Percentiles rank a stretch among this genome's conserved stretches.
These are phyloP conservation scores for Bicyclus anynana DNA, from an alignment of 1,140 invertebrate species.

Conservation along the genomic window DNA sequence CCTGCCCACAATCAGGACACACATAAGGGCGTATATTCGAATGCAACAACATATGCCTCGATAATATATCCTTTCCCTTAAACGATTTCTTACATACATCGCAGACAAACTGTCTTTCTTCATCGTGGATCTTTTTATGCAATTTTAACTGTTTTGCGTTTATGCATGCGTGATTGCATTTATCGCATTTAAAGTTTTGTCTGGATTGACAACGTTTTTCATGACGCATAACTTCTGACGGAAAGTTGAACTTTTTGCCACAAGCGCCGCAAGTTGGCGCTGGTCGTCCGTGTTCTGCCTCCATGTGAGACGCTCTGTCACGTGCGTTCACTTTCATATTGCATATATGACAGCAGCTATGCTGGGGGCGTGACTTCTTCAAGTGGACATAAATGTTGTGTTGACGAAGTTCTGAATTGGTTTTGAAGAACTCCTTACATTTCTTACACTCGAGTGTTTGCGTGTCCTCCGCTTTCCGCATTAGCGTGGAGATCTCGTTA, in stretches of 20 bases:
- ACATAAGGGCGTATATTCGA: background rate
- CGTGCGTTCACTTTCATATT: conserved; percentile 25
- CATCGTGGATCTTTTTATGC: background rate
- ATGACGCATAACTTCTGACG: conserved; percentile 30
- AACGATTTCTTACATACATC: background rate
- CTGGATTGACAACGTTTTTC: too few species aligned
- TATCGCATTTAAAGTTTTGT: background rate
- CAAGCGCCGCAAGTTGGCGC: conserved; percentile 40
- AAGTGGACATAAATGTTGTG: conserved; percentile 29
- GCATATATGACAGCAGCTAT: conserved; percentile 31
- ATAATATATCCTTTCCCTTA: background rate
- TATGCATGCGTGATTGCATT: background rate
- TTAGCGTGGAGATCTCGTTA: background rate
- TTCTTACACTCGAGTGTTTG: conserved; percentile 16
- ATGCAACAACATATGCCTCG: background rate
- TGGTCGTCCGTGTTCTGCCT: conserved; percentile 37
- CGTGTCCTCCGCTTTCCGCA: conserved; percentile 2
- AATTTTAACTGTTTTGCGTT: background rate
- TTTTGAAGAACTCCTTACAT: conserved; percentile 18
- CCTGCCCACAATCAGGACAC: too few species aligned
- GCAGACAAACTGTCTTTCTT: background rate
- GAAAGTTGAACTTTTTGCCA: conserved; percentile 36
- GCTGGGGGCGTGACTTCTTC: conserved; percentile 26
- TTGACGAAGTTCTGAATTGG: conserved; percentile 3
- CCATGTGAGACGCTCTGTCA: conserved; percentile 31